These are phyloP conservation scores for Argopecten irradians DNA, from an alignment of 1,140 invertebrate genomes.

Conservation along the genomic window DNA sequence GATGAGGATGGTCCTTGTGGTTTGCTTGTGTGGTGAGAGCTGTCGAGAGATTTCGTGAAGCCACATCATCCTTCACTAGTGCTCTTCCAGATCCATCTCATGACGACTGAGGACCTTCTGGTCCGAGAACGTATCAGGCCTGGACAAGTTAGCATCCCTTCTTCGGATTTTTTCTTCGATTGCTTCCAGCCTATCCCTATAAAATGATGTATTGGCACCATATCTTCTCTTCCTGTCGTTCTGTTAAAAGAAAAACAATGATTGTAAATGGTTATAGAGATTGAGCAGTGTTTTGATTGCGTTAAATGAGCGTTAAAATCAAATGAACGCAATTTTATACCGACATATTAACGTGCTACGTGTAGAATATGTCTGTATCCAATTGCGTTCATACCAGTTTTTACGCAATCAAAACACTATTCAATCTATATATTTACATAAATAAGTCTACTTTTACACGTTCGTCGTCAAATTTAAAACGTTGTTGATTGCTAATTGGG, in stretches of 20 bases:
- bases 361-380: too few species aligned
- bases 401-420: too few species aligned
- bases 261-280: too few species aligned
- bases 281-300: too few species aligned
- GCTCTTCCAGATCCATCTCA: conserved; percentile 69
- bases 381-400: too few species aligned
- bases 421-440: too few species aligned
- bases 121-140: conserved; percentile 60
- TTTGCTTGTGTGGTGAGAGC: conserved; percentile 47
- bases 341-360: too few species aligned
- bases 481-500: too few species aligned
- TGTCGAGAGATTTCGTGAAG: conserved; percentile 50
- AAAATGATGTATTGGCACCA: conserved; percentile 53
- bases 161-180: conserved; percentile 65
- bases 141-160: conserved; percentile 48
- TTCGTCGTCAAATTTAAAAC: too few species aligned
- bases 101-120: conserved; percentile 59
- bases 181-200: conserved; percentile 51
- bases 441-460: too few species aligned
- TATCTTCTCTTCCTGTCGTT: conserved; percentile 47
- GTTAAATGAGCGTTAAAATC: too few species aligned
- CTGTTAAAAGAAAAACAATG: conserved; percentile 17
- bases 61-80: conserved; percentile 49
- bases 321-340: too few species aligned
- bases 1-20: conserved; percentile 28